Evolutionary conservation across 2,113 vertebrate species (phyloP), one percentile per base, ranked within the genome.

Genomic region (Notiomystis cincta): DNA sequence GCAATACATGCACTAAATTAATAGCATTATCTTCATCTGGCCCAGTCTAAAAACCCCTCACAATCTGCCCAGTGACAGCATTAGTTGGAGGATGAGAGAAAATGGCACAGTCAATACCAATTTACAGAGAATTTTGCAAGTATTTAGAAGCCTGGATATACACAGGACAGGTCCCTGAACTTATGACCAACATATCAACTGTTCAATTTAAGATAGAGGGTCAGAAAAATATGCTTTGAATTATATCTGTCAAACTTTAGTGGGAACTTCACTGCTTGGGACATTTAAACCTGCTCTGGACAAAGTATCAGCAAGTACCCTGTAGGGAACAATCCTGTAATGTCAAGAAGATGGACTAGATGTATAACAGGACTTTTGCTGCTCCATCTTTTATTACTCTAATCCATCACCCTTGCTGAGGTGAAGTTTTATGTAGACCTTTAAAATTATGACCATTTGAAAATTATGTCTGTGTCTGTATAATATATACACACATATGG

Each of bases 341-440:
- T 10, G 30, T 83, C 85, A 70, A 51, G 47, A 90, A 73, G 85
- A 92, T 78, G 64, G 88, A 96, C 82, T 93, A 83, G 67, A 86
- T 93, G 82, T 85, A 27, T 57, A 88, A 92, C 47, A 83, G 71
- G 75, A 77, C 70, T 96, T 96, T 73, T 88, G 71, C 75, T 89
- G 58, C 54, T 95, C 86, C 48, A 66, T 56, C 75, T 96, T 96
- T 96, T 95, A 94, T 94, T 90, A 80, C 92, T 89, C 82, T 78
- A 89, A 96, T 93, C 67, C 69, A 93, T 95, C 90, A 93, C 54
- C 47, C 60, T 78, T 94, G 67, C 57, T 1, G 6, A 96, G 51
- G 47, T 84, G 80, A 95, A 94, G 77, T 84, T 97, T 93, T 89
- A 89, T 81, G 45, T 4, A 90, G 88, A 86, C 82, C 58, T 95